These are phyloP conservation scores for Stegastes partitus DNA, from an alignment of 2,113 vertebrate species.

Conservation along the genomic window DNA sequence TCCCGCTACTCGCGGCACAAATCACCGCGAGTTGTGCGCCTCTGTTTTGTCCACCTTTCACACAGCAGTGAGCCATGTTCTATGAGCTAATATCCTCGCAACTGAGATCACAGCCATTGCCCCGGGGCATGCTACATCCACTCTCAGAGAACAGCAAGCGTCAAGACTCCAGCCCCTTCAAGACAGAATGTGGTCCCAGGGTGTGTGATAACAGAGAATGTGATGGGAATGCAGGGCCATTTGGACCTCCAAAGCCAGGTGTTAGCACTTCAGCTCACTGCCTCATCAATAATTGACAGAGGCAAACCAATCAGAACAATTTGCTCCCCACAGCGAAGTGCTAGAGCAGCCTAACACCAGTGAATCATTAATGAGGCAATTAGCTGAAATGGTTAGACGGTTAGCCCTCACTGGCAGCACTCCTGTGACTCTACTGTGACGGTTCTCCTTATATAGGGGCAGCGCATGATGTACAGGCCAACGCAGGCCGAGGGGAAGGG, in stretches of 20 bases:
- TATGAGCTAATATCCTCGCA: constrained; percentile 61
- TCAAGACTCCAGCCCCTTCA: constrained; percentile 57
- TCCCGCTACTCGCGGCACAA: constrained; percentile 2
- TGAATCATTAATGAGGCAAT: constrained; percentile 90
- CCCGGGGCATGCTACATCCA: constrained; percentile 60
- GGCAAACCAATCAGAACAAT: constrained; percentile 89
- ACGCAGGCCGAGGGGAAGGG: constrained; percentile 50
- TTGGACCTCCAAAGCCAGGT: constrained; percentile 85
- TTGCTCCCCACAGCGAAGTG: constrained; percentile 87
- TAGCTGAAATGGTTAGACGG: constrained; percentile 87
- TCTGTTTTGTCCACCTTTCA: constrained; percentile 49
- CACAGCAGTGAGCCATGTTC: constrained; percentile 49
- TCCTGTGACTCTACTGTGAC: constrained; percentile 70
- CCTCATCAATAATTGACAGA: constrained; percentile 89
- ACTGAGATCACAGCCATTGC: constrained; percentile 66
- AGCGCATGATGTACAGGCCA: constrained; percentile 50
- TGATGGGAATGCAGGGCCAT: constrained; percentile 76
- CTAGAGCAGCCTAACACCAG: constrained; percentile 84
- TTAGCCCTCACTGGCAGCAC: constrained; percentile 77
- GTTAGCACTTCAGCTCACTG: constrained; percentile 85
- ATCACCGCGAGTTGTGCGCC: constrained; percentile 13
- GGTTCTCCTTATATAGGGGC: constrained; percentile 63
- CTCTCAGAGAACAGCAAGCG: constrained; percentile 54
- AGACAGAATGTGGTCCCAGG: constrained; percentile 65
- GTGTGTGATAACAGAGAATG: constrained; percentile 74